Percentiles rank a stretch among this genome's conserved stretches.
These are phyloP conservation scores for Cirrhinus molitorella DNA, from an alignment of 2,797 vertebrate genomes.

Conservation along the genomic window DNA sequence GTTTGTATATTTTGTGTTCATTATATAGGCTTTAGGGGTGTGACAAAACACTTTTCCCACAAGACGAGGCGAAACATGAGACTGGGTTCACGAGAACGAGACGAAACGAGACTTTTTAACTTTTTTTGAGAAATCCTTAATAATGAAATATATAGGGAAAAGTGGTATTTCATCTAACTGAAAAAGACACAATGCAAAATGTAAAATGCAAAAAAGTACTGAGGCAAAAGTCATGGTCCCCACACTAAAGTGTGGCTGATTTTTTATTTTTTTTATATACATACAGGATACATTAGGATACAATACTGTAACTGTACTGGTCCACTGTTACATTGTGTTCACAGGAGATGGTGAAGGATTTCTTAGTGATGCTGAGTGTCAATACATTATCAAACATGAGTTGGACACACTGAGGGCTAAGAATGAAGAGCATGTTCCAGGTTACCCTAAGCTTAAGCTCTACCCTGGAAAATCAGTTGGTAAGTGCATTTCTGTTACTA, in stretches of 20 bases:
- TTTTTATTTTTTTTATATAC: too few relatives aligned
- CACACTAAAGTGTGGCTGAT: background rate
- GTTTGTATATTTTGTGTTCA: background rate
- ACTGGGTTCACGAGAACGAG: too few relatives aligned
- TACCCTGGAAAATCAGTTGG: conserved; percentile 95
- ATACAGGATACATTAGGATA: background rate
- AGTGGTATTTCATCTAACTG: too few relatives aligned
- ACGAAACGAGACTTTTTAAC: too few relatives aligned
- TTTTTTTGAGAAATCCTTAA: too few relatives aligned
- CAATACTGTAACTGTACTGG: background rate
- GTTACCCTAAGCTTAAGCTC: conserved; percentile 87
- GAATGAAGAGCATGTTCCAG: conserved; percentile 90
- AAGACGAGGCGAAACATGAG: too few relatives aligned
- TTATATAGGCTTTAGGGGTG: background rate
- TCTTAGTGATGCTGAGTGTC: conserved; percentile 92
- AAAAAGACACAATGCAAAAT: too few relatives aligned
- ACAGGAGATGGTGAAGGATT: conserved; percentile 90
- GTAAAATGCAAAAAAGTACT: too few relatives aligned
- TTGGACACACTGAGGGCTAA: conserved; percentile 93
- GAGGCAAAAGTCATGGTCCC: background rate
- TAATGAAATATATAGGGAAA: too few relatives aligned
- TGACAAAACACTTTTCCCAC: too few relatives aligned
- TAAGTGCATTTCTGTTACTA: conserved; percentile 64
- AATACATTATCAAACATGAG: conserved; percentile 95
- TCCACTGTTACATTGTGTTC: background rate